Evolutionary conservation across 2,888 invertebrate genomes (phyloP), one percentile per base, ranked within the genome.

Genomic region (Sericinus montela): DNA sequence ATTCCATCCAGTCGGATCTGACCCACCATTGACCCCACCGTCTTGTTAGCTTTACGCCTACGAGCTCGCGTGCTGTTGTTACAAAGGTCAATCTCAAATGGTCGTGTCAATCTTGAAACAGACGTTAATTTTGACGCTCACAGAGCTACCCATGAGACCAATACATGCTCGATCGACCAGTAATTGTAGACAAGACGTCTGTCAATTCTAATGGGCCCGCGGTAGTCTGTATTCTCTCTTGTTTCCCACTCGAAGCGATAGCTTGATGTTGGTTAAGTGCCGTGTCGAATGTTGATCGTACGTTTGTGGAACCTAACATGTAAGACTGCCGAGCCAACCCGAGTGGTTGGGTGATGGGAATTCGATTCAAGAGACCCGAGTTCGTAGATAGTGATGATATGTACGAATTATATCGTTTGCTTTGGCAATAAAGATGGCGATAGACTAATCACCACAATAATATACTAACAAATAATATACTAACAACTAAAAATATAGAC

Each of bases 151-250:
- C 55, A 41, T 46, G 44, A 51, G 40, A 45, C 28, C 34, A 25
- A 44, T 34, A 32, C 19, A 29, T 38, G 29, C 15, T 15, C 9
- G 43, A 39, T 38, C 42, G 23, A 11, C 32, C 29, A 44, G 51
- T 57, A 53, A 57, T 56, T 58, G 45, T 55, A 50, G 51, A 58
- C 52, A 14, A 30, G 56, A 53, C 57, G 52, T 48, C 59, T 62
- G 63, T 65, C 65, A 57, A 57, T 58, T 52, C 58, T 65, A 69
- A 69, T 69, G 65, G 67, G 58, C 51, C 49, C 38, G 38, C 44
- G 40, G 48, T 47, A 53, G 53, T 54, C 41, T 49, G 51, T 38
- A 35, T 52, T 57, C 46, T 53, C 52, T 51, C 48, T 49, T 42
- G 45, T 19, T 49, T 23, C 44, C 35, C 35, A 38, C 42, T 50